These are phyloP conservation scores for Anolis apletophallus DNA, from an alignment of 2,797 vertebrate species.

Conservation along the genomic window DNA sequence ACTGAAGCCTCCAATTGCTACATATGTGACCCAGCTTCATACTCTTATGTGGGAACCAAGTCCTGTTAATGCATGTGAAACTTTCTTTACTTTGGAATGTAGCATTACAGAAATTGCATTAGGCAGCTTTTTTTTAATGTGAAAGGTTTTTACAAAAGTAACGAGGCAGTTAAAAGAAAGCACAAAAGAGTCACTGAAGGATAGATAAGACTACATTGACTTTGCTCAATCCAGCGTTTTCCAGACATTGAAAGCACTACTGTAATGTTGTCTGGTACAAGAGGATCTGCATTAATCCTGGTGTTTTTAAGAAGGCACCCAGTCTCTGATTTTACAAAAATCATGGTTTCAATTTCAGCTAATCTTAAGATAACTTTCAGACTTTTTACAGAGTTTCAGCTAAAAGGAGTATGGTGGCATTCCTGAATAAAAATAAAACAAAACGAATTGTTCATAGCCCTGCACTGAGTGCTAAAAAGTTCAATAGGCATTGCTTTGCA, in stretches of 20 bases:
- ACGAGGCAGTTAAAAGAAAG: conserved; percentile 10
- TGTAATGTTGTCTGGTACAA: conserved; percentile 21
- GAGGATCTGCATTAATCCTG: neutral
- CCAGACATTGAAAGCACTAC: conserved; percentile 1
- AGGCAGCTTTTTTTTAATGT: neutral
- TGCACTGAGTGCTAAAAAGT: neutral
- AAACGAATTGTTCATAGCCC: neutral
- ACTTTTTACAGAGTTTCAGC: neutral
- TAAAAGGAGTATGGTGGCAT: neutral
- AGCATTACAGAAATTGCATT: neutral
- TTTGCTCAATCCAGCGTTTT: conserved; percentile 15
- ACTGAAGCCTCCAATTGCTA: too few relatives aligned
- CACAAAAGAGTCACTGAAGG: conserved; percentile 26
- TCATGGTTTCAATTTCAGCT: neutral
- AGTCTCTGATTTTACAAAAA: neutral
- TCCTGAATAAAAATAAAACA: neutral
- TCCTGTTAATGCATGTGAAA: neutral
- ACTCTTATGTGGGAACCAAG: neutral
- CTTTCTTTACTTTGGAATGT: conserved; percentile 4
- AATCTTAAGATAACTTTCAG: conserved; percentile 2
- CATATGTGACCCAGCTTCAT: neutral
- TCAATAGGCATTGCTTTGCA: neutral
- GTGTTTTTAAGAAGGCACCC: neutral
- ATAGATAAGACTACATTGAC: conserved; percentile 20
- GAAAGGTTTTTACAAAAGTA: conserved; percentile 1